phyloP scores from a whole-genome alignment of 2,113 vertebrate species.

The Pyrgilauda ruficollis region DNA sequence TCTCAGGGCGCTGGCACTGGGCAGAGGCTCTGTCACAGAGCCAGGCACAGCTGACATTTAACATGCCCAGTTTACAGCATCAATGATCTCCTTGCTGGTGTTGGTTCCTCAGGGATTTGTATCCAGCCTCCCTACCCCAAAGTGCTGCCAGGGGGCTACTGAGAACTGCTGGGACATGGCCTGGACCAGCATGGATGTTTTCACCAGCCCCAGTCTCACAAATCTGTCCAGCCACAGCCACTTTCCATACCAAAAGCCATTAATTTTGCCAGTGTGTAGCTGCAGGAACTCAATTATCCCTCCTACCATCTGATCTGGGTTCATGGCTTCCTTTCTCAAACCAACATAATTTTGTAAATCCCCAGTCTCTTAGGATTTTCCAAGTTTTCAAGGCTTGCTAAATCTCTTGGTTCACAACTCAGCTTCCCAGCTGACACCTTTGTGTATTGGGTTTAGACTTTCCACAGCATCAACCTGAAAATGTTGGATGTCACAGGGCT shows the following conservation, averaged over 20 bases:
- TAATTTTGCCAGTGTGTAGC: not conserved
- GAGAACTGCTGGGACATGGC: not conserved
- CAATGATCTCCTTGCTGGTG: not conserved
- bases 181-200: not conserved
- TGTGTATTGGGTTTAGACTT: not conserved
- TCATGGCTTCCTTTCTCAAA: not conserved
- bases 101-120: not conserved
- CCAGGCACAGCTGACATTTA: not conserved
- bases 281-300: not conserved
- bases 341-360: not conserved
- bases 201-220: not conserved
- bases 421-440: not conserved
- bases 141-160: not conserved
- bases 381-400: not conserved
- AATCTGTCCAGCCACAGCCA: not conserved
- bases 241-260: not conserved
- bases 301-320: not conserved
- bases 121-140: not conserved
- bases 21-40: not conserved
- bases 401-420: not conserved
- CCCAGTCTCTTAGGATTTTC: not conserved
- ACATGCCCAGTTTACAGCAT: not conserved
- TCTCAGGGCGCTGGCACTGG: not conserved
- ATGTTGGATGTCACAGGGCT: not conserved
- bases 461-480: not conserved